Base-by-base conservation (phyloP, 2,797 vertebrate genomes). In the Microctenopoma steveboyesi region DNA sequence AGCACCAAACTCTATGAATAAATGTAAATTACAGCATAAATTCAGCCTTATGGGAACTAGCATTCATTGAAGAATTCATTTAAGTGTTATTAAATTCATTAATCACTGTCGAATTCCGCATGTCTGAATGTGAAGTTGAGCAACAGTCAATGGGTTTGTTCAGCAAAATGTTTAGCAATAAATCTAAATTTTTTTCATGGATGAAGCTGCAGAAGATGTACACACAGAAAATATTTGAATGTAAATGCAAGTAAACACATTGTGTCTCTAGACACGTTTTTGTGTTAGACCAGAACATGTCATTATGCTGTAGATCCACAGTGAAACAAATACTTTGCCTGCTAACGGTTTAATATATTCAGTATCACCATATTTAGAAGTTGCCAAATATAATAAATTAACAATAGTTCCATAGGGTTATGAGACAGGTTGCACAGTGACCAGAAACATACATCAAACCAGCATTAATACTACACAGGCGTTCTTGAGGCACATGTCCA, bases 391-490 rank as follows among this genome's bases (percentile, higher is more conserved):
- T 5, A 33, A 6, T 16, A 16, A 45, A 45, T 45, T 16, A 15
- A 15, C 3, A 42, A 45, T 39, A 45, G 16, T 45, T 45, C 42
- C 42, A 6, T 6, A 15, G 42, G 14, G 15, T 42, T 42, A 42
- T 42, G 13, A 12, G 39, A 42, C 12, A 14, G 39, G 13, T 13
- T 13, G 39, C 39, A 45, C 14, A 46, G 16, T 46, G 25, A 30
- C 39, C 33, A 51, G 40, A 39, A 5, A n/a, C 51, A n/a, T 49
- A n/a, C 58, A 51, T 69, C 14, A 40, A 30, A 65, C 39, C 55
- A 30, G 22, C 43, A 46, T 30, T 58, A 27, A 74, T 49, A 58
- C 37, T 37, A 37, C 54, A 33, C 8, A 13, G 47, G 27, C 46
- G 69, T 37, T 33, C 22, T 56, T 0, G 0, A 60, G 40, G 30